Evolutionary conservation across 2,113 vertebrate species (phyloP).

Genomic region (Platysteira castanea): DNA sequence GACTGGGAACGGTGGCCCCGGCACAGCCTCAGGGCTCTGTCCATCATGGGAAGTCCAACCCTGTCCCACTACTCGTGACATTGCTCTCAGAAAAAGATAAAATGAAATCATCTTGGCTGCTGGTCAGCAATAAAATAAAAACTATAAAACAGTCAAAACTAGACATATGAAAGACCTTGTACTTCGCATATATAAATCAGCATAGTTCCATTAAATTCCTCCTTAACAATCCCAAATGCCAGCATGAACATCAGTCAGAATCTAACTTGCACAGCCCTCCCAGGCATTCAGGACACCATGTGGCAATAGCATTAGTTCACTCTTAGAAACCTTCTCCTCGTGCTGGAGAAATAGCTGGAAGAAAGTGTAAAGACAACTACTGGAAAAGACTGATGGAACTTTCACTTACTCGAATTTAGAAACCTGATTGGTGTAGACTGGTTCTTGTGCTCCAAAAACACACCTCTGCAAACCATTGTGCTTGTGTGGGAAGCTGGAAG

Average conservation of each 20-base stretch:
- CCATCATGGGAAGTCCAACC: background rate
- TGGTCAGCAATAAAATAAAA: background rate
- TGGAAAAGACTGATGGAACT: background rate
- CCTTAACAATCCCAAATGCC: background rate
- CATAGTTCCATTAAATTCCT: background rate
- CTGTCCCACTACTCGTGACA: accelerated
- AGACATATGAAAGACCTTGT: background rate
- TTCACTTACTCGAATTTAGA: background rate
- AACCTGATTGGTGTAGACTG: background rate
- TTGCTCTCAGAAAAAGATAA: background rate
- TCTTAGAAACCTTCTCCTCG: background rate
- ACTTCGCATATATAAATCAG: background rate
- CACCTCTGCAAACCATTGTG: background rate
- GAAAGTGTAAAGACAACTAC: background rate
- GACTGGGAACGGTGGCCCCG: background rate
- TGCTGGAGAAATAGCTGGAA: background rate
- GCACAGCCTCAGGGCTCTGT: background rate
- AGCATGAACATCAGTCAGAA: background rate
- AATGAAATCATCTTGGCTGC: background rate
- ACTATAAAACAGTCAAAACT: background rate
- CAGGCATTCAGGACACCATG: background rate
- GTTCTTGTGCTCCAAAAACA: background rate
- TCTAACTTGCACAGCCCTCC: background rate
- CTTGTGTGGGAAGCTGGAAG: background rate
- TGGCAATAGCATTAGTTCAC: background rate